Percentiles rank a stretch among this genome's conserved stretches.
Conservation (phyloP, 2,797 vertebrate genomes). For the Macroramphosus scolopax region DNA sequence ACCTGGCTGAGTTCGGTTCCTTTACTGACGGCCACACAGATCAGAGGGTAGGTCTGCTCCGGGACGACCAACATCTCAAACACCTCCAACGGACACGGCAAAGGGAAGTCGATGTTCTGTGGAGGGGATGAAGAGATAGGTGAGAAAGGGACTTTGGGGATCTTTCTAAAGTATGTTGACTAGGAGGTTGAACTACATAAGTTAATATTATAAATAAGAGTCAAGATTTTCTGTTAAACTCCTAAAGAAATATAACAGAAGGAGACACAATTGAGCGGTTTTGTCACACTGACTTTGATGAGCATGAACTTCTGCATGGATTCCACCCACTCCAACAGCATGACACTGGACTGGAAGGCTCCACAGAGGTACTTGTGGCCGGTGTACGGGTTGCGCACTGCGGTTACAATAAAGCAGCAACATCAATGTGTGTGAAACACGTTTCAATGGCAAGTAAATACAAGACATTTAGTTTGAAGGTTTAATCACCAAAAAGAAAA, state of each 20-base stretch:
- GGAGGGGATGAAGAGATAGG: conserved; percentile 3
- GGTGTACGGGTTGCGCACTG: conserved; percentile 94
- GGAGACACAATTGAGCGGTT: neutral
- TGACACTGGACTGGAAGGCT: conserved; percentile 92
- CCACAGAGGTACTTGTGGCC: conserved; percentile 94
- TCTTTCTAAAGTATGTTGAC: no score
- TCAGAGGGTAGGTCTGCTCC: conserved; percentile 89
- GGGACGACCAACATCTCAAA: conserved; percentile 95
- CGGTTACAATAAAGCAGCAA: conserved; percentile 15
- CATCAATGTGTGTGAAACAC: neutral
- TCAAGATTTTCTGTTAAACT: no score
- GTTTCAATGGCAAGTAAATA: no score
- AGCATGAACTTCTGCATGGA: conserved; percentile 97
- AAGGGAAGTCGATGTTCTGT: conserved; percentile 91
- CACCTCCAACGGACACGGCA: conserved; percentile 88
- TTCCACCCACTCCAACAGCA: conserved; percentile 94
- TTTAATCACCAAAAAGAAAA: neutral
- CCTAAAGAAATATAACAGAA: neutral
- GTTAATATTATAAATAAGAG: no score
- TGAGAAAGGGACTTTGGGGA: conserved; percentile 2
- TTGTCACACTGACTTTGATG: conserved; percentile 83
- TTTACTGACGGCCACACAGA: conserved; percentile 91
- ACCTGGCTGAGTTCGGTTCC: conserved; percentile 91
- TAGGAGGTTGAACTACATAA: no score
- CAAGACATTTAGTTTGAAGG: no score